Base-by-base conservation (phyloP, 2,888 invertebrate genomes). In the Phaedon cochleariae region DNA sequence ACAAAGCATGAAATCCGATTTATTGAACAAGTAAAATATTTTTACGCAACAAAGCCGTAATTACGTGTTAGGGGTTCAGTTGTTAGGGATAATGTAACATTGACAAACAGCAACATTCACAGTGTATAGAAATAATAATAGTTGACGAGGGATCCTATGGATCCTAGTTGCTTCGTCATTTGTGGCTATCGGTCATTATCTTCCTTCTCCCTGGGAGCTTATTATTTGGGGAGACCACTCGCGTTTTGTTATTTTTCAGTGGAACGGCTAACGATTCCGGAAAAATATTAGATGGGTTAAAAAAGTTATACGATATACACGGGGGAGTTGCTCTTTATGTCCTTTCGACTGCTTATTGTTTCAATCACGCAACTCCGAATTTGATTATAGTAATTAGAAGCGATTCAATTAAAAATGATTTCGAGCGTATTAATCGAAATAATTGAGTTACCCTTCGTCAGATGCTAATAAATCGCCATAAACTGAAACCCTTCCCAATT, bases 101-200 rank as follows among this genome's bases (percentile, higher is more conserved):
- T 65, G 55, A 52, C 65, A 70, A 57, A 64, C 62, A 57, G 60
- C 68, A 59, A 52, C 65, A 70, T 68, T 65, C 65, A 67, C 64
- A 67, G 59, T 64, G 67, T 65, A n/a, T n/a, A 67, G 72, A 74
- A 73, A 77, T 79, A 80, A 80, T 80, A 77, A 77, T 69, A 72
- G 73, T 74, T 79, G 79, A 81, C 79, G 75, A 81, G 77, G 76
- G 77, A 76, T 76, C 68, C 70, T 73, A 74, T 74, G 77, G 76
- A 75, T 79, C 77, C 73, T 77, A 77, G 77, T 78, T 75, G 75
- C 72, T 71, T 72, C 74, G 74, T 75, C 77, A 77, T 77, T 79
- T 77, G 74, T 70, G 74, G 75, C 76, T 74, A 76, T 65, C 75
- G 75, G 73, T 79, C 78, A 79, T 80, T 76, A 74, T 68, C 26